Conservation (phyloP, 2,888 invertebrate genomes). For the Hemithea aestivaria region DNA sequence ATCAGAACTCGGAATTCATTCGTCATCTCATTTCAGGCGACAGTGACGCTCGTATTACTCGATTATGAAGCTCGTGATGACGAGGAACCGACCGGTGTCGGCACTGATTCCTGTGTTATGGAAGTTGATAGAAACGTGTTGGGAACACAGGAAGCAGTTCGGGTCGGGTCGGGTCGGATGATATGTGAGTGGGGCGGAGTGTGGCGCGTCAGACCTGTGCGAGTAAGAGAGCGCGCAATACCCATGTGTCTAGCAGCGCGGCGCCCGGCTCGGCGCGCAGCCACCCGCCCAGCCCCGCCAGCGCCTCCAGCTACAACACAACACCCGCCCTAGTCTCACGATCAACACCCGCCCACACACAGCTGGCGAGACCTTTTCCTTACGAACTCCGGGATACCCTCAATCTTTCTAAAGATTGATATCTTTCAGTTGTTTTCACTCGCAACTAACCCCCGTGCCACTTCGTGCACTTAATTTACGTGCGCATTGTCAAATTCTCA, state of each 20-base stretch:
- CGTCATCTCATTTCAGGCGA: constrained; percentile 22
- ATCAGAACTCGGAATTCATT: constrained; percentile 21
- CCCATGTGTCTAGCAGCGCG: constrained; percentile 77
- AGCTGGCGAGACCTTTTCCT: too few relatives aligned
- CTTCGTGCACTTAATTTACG: too few relatives aligned
- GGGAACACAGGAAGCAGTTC: constrained; percentile 42
- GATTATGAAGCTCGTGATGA: constrained; percentile 22
- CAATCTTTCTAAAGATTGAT: too few relatives aligned
- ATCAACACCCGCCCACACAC: constrained; percentile 6
- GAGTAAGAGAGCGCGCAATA: constrained; percentile 80
- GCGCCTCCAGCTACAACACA: constrained; percentile 78
- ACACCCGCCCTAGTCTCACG: constrained; percentile 38
- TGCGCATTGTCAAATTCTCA: too few relatives aligned
- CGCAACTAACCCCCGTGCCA: too few relatives aligned
- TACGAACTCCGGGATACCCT: too few relatives aligned
- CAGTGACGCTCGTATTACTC: constrained; percentile 27
- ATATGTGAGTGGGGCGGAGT: constrained; percentile 24
- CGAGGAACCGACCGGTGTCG: constrained; percentile 5
- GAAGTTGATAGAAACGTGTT: constrained; percentile 15
- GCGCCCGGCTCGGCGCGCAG: constrained; percentile 72
- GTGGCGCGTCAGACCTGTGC: constrained; percentile 74
- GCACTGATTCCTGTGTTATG: constrained; percentile 21
- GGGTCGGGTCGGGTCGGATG: constrained; percentile 12
- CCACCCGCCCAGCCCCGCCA: constrained; percentile 74
- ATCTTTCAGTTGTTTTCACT: too few relatives aligned